These are phyloP conservation scores for Brenthis daphne DNA, from an alignment of 2,888 invertebrate species.

Conservation along the genomic window DNA sequence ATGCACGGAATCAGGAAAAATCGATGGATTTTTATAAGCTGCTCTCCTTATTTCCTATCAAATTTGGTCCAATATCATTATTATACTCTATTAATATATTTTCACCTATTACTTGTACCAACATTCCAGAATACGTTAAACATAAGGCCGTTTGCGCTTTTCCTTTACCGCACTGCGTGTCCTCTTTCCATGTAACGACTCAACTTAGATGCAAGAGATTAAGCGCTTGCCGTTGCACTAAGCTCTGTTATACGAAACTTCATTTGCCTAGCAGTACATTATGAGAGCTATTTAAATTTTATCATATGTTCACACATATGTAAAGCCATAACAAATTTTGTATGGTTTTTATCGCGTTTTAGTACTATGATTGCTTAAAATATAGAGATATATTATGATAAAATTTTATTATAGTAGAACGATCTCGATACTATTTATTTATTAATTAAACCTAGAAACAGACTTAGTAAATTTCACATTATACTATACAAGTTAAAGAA, in stretches of 20 bases:
- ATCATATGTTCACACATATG: slow-evolving; percentile 19
- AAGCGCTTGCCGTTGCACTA: slow-evolving; percentile 38
- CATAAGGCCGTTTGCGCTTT: slow-evolving; percentile 33
- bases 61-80: too few relatives aligned
- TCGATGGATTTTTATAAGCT: too few relatives aligned
- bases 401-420: too few relatives aligned
- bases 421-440: too few relatives aligned
- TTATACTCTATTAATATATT: too few relatives aligned
- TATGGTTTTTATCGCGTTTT: neutral
- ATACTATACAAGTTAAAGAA: too few relatives aligned
- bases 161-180: slow-evolving; percentile 49
- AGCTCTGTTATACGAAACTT: slow-evolving; percentile 49
- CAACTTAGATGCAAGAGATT: slow-evolving; percentile 54
- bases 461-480: too few relatives aligned
- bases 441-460: too few relatives aligned
- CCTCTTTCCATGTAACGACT: slow-evolving; percentile 56
- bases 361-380: too few relatives aligned
- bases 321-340: slow-evolving; percentile 1
- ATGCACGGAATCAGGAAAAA: too few relatives aligned
- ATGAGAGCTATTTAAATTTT: slow-evolving; percentile 37
- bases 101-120: slow-evolving; percentile 14
- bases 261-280: slow-evolving; percentile 41
- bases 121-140: slow-evolving; percentile 30
- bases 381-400: too few relatives aligned
- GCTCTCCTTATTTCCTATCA: too few relatives aligned